Base-by-base conservation (phyloP, 2,113 vertebrate species). In the Forbesichthys agassizii region DNA sequence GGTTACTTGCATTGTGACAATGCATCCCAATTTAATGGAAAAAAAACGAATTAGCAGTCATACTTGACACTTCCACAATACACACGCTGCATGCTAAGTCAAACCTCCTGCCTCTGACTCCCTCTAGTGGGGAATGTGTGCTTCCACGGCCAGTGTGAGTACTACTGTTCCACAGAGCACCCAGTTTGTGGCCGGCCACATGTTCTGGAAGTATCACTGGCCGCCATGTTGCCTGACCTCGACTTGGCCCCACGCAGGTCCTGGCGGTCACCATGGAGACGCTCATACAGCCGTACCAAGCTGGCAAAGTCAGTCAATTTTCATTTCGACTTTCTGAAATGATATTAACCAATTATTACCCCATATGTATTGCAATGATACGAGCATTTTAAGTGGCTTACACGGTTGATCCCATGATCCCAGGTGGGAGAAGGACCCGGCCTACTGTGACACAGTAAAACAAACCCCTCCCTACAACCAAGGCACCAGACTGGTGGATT, bases 241-340 rank as follows among this genome's bases (percentile, higher is more conserved):
- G 89, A 88, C 0, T 80, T 99, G 36, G 96, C 96, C 4, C 95
- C 96, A 42, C 93, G 98, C 87, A 97, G 96, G 84, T 98, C 96
- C 3, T 99, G 97, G 98, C 94, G 96, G 78, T 99, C 98, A 68
- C 98, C 97, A 0, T 99, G 98, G 98, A 93, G 96, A 62, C 94
- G 97, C 1, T 96, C 97, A 8, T 99, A 99, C 88, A 90, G 90
- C 64, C 88, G 86, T 59, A 85, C 78, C 61, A 90, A 90, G 74
- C 70, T 78, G 20, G 82, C 89, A 60, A 48, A 63, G 89, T 90
- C 54, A 27, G 90, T 78, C 33, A 42, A 56, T 46, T n/a, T 0
- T 61, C 33, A 53, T 53, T 61, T 9, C 11, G 11, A 47, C 13
- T 46, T 14, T 47, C 6, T 46, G 59, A 55, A 42, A 42, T 42